These are phyloP conservation scores for Drosophila orena DNA, from an alignment of 1,140 invertebrate species.

Conservation along the genomic window DNA sequence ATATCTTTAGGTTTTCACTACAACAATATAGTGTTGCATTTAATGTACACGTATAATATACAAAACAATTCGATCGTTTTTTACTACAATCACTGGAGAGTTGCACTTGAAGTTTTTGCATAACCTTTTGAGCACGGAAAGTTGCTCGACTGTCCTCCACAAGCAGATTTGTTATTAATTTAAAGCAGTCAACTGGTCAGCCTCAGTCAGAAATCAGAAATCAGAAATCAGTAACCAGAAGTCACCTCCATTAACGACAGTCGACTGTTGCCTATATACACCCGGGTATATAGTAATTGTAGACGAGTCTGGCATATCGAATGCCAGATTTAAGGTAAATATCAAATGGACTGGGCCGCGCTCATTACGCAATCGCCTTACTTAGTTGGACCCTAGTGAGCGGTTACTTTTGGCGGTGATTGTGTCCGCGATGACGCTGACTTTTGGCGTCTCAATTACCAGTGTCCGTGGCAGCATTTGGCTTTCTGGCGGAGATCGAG, in stretches of 20 bases:
- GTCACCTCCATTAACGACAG: slow-evolving; percentile 19
- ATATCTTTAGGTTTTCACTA: not conserved
- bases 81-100: slow-evolving; percentile 42
- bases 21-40: no score
- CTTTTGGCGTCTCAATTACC: slow-evolving; percentile 58
- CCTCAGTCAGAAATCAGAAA: slow-evolving; percentile 17
- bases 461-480: slow-evolving; percentile 32
- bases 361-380: slow-evolving; percentile 69
- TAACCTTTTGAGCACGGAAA: slow-evolving; percentile 28
- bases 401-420: slow-evolving; percentile 45
- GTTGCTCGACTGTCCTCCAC: slow-evolving; percentile 47
- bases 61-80: not conserved
- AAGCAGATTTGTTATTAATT: slow-evolving; percentile 20
- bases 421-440: slow-evolving; percentile 55
- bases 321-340: slow-evolving; percentile 71
- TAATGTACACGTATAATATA: no score
- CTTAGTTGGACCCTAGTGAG: slow-evolving; percentile 68
- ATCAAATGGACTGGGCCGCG: slow-evolving; percentile 60
- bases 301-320: slow-evolving; percentile 76
- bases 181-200: slow-evolving; percentile 17
- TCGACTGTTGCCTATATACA: no score
- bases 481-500: slow-evolving; percentile 11
- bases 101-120: slow-evolving; percentile 24
- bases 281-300: slow-evolving; percentile 51
- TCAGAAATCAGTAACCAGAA: slow-evolving; percentile 21